phyloP scores from a whole-genome alignment of 2,888 invertebrate species.

The Bimastos eiseni region DNA sequence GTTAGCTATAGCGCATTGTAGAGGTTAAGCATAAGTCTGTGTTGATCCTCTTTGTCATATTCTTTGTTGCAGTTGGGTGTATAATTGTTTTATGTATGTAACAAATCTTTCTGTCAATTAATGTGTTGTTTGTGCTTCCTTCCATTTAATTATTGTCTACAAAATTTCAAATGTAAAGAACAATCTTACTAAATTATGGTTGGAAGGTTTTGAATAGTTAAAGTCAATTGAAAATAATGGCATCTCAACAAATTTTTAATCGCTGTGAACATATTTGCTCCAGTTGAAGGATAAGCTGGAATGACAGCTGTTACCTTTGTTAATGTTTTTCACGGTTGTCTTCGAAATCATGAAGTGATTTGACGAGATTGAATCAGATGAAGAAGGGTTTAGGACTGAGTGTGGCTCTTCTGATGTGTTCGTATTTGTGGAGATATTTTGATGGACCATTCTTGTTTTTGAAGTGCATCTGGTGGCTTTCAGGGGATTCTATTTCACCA shows the following conservation, averaged over 20 bases:
- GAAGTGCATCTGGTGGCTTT: background rate
- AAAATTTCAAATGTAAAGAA: background rate
- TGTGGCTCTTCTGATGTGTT: background rate
- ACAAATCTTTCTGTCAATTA: background rate
- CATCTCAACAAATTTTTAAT: background rate
- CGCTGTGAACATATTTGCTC: background rate
- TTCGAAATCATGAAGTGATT: background rate
- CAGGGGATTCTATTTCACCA: background rate
- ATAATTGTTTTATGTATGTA: background rate
- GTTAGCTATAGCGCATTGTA: background rate
- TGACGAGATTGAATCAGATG: background rate
- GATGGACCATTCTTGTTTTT: background rate
- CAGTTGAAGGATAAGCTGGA: background rate
- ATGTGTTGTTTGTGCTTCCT: background rate
- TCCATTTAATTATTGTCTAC: background rate
- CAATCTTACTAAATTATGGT: background rate
- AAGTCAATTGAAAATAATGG: background rate
- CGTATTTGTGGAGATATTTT: background rate
- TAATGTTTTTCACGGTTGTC: background rate
- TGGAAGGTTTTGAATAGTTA: background rate
- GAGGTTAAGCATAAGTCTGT: background rate
- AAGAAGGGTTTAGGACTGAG: no score
- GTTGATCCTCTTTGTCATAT: background rate
- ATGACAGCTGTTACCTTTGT: background rate
- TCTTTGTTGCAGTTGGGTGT: conserved; percentile 5